Percentiles rank a stretch among this genome's conserved stretches.
These are phyloP conservation scores for Glaucidium brasilianum DNA, from an alignment of 2,113 vertebrate genomes.

Conservation along the genomic window DNA sequence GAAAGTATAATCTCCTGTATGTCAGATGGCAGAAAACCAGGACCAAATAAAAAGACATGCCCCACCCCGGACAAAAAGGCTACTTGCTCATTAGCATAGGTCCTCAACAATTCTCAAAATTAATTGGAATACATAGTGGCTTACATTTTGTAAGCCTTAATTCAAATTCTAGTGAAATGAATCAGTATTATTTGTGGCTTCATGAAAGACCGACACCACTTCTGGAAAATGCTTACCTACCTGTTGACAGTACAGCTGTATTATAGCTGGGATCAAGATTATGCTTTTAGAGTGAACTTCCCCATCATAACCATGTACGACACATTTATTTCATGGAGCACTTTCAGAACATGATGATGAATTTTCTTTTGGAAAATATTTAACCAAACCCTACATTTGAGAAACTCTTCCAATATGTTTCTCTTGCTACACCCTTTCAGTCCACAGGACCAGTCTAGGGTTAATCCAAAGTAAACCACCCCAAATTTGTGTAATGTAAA, in stretches of 20 bases:
- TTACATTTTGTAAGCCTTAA: neutral
- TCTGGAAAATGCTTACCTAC: neutral
- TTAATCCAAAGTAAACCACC: neutral
- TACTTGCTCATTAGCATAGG: neutral
- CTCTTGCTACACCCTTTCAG: neutral
- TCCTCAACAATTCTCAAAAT: neutral
- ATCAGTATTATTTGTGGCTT: neutral
- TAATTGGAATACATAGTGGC: neutral
- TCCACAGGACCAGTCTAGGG: too few relatives aligned
- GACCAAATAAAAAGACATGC: neutral
- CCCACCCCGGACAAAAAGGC: neutral
- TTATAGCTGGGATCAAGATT: neutral
- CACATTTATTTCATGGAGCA: neutral
- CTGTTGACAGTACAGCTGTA: too few relatives aligned
- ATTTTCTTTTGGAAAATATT: neutral
- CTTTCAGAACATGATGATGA: neutral
- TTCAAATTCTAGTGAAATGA: neutral
- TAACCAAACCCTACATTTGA: neutral
- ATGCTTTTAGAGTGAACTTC: neutral
- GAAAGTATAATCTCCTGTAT: neutral
- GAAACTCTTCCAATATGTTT: fast-evolving
- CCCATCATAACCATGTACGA: neutral
- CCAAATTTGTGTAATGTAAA: neutral
- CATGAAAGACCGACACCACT: neutral
- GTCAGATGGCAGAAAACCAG: neutral